A percentile compares a stretch with the other conserved stretches of the same genome.
Evolutionary conservation across 2,113 vertebrate genomes (phyloP).

Genomic region (Nesogale talazaci): DNA sequence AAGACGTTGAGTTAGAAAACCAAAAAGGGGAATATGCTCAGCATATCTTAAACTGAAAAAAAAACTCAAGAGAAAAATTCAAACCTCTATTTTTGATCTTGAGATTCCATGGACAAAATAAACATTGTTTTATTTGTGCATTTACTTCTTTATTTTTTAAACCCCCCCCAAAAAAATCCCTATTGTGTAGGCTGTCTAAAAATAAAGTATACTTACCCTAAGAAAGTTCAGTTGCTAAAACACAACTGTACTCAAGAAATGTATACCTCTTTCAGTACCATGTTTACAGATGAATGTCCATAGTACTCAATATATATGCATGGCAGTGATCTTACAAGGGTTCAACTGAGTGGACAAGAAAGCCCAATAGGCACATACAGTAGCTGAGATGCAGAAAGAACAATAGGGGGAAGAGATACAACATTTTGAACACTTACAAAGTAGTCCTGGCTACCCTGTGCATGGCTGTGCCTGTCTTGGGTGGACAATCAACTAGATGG

Average conservation of each 20-base stretch:
- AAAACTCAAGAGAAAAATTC: too few relatives aligned
- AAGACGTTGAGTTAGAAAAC: too few relatives aligned
- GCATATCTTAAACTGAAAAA: too few relatives aligned
- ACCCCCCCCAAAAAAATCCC: too few relatives aligned
- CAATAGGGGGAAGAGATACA: not conserved
- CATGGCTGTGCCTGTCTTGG: not conserved
- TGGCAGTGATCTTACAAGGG: not conserved
- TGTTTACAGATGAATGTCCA: not conserved
- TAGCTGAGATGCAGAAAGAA: not conserved
- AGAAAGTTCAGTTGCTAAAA: not conserved
- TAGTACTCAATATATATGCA: too few relatives aligned
- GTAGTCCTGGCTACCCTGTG: not conserved
- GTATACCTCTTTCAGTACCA: not conserved
- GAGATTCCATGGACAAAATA: too few relatives aligned
- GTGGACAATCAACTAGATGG: not conserved
- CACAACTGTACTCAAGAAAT: not conserved
- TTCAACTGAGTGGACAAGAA: not conserved
- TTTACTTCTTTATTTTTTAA: too few relatives aligned
- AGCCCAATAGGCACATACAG: not conserved
- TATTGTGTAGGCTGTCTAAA: too few relatives aligned
- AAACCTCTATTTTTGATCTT: too few relatives aligned
- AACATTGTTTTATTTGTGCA: too few relatives aligned
- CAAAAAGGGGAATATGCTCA: too few relatives aligned
- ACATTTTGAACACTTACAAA: not conserved
- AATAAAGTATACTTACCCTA: too few relatives aligned